Base-by-base conservation (phyloP, 2,113 vertebrate species). In the Amblyopsis rosae region DNA sequence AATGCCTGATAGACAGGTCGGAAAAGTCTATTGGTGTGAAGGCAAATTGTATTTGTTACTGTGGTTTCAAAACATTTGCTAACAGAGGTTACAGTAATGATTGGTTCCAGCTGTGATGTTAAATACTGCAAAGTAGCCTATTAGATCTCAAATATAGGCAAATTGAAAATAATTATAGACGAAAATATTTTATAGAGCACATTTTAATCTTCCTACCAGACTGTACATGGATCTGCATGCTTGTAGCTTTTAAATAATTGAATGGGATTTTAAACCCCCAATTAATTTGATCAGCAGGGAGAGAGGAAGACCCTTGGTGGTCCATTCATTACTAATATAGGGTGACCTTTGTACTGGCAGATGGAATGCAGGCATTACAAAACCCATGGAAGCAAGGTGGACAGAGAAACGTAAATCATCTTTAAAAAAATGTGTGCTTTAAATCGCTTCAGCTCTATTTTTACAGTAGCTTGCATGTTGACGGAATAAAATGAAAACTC, bases 211-310 rank as follows among this genome's bases (percentile, higher is more conserved):
- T 69, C 70, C 32, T 59, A 68, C 71, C 77, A 69, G 33, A 51
- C 65, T 66, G 65, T 65, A 47, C 4, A 8, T 65, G 59, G 74
- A 57, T 69, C 26, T 59, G 35, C n/a, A 48, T 82, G 75, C 80
- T 71, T 77, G 70, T 77, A 71, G 66, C 57, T 70, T 80, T 79
- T 93, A 86, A 93, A 93, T 93, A 92, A 92, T 93, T 92, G 73
- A 92, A 86, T 76, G 77, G 64, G 67, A 77, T 82, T 88, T 91
- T 83, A 91, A 89, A 83, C 67, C 77, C 58, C 75, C 83, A 91
- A 91, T 93, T 93, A 93, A 90, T 71, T 72, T 1, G 3, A 87
- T 51, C 90, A 86, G 89, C 86, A 66, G 92, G 92, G 77, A 74
- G 69, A 80, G 70, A 82, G 87, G 89, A 90, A 77, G 76, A 75